phyloP scores from a whole-genome alignment of 2,888 invertebrate species.

The Lycophotia porphyrea region DNA sequence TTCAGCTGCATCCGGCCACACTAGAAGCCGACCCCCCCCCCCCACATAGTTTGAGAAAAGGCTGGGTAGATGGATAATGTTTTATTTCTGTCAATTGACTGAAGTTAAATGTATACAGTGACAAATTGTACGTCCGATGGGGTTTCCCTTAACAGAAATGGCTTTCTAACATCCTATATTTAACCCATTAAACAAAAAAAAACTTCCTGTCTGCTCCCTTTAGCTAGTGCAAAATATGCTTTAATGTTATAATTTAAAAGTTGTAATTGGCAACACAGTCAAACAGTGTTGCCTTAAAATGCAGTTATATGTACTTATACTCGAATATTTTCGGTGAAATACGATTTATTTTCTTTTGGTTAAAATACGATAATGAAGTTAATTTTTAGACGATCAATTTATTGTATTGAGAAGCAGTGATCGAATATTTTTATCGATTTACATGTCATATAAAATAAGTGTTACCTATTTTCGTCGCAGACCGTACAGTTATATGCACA shows the following conservation, averaged over 20 bases:
- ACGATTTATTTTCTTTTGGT: neutral
- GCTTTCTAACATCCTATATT: neutral
- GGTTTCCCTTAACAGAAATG: neutral
- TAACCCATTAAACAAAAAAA: neutral
- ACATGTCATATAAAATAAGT: neutral
- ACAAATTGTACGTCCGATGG: neutral
- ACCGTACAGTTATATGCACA: neutral
- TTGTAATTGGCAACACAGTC: neutral
- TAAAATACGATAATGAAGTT: neutral
- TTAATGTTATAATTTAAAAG: neutral
- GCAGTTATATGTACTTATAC: neutral
- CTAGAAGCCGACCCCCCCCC: neutral
- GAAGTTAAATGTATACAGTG: neutral
- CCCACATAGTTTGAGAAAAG: neutral
- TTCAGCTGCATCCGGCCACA: neutral
- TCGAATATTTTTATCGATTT: neutral
- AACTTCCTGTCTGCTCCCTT: neutral
- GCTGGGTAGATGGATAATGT: neutral
- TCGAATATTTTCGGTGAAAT: conserved; percentile 8
- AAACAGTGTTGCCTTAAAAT: neutral
- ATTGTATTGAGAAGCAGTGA: conserved; percentile 5
- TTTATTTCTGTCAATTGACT: neutral
- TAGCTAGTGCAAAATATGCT: neutral
- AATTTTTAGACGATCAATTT: neutral
- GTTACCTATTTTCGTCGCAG: neutral